These are phyloP conservation scores for Sciaenops ocellatus DNA, from an alignment of 2,797 vertebrate species.

Conservation along the genomic window DNA sequence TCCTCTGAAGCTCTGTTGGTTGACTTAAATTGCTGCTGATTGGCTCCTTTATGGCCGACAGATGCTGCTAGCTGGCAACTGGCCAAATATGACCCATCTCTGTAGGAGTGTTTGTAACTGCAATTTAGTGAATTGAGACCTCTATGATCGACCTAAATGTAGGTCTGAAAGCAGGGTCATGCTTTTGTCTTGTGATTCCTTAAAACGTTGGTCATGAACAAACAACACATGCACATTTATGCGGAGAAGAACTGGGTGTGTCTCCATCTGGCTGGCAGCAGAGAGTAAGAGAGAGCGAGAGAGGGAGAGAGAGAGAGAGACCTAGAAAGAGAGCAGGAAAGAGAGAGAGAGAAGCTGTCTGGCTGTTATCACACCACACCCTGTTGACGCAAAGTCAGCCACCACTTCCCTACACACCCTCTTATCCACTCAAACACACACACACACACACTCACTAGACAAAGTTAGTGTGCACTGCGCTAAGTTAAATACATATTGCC, in stretches of 20 bases:
- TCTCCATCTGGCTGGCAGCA: slow-evolving; percentile 75
- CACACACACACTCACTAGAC: slow-evolving; percentile 19
- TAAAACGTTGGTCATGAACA: slow-evolving; percentile 1
- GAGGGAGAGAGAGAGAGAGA: slow-evolving; percentile 23
- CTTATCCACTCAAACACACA: slow-evolving; percentile 46
- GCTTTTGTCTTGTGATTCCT: not conserved
- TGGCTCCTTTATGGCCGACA: slow-evolving; percentile 55
- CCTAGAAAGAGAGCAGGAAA: too few species aligned
- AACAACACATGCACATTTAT: slow-evolving; percentile 15
- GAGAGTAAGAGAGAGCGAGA: slow-evolving; percentile 43
- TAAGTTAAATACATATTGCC: slow-evolving; percentile 35
- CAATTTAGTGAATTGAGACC: not conserved
- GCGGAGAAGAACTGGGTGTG: slow-evolving; percentile 72
- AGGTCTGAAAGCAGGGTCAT: not conserved
- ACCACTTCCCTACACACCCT: slow-evolving; percentile 76
- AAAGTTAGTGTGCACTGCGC: slow-evolving; percentile 12
- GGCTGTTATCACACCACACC: slow-evolving; percentile 86
- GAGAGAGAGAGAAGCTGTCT: slow-evolving; percentile 60
- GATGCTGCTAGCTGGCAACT: slow-evolving; percentile 54
- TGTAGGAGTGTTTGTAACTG: not conserved
- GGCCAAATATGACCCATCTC: slow-evolving; percentile 36
- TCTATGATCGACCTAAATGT: not conserved
- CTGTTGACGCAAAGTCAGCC: slow-evolving; percentile 79
- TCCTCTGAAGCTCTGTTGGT: slow-evolving; percentile 29
- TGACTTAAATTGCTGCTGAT: slow-evolving; percentile 50